Evolutionary conservation across 35 echinoderm and acorn worm genomes (phyloP), one percentile per base, ranked within the genome.

Genomic region (Ophioderma brevispina): DNA sequence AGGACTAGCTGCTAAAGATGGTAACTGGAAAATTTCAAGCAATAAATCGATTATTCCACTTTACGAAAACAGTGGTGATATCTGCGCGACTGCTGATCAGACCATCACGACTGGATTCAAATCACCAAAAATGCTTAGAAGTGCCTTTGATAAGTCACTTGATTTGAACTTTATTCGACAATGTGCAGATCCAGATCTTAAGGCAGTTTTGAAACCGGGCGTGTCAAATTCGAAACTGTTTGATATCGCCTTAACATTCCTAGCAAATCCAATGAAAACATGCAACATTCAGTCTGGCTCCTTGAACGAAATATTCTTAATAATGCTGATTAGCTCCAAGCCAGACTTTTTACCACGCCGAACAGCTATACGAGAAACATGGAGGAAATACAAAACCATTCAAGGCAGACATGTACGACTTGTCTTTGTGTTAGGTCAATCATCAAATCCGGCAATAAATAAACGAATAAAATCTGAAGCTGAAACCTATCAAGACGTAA

Each of bases 61-160:
- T 83, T 32, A 52, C 11, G 46, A 75, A 15, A 80, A 80, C 23
- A 81, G 77, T 39, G 46, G 59, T 77, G 79, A 93, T 82, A 19
- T 78, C 15, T 93, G 91, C 43, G 35, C 59, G 1, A 32, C 79
- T 3, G 39, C 76, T 30, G 35, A 43, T 13, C 32, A 87, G 17
- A 50, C 86, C 5, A 88, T 85, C 30, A 77, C 86, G 0, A 85
- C 49, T 76, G 91, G 85, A 46, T 88, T 88, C 39, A 76, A 88
- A 31, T 23, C 56, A 11, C 85, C 91, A 36, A 37, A 76, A 35
- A 21, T 76, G 39, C 75, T 82, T 40, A 40, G 39, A 14, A 37
- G 39, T 5, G 39, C 79, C 0, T 87, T 83, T 83, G 38, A 39
- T 6, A 82, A 87, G 30, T 38, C 86, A 31, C 56, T 38, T 21